phyloP scores from a whole-genome alignment of 2,888 invertebrate species.

The Deroplatys truncata region DNA sequence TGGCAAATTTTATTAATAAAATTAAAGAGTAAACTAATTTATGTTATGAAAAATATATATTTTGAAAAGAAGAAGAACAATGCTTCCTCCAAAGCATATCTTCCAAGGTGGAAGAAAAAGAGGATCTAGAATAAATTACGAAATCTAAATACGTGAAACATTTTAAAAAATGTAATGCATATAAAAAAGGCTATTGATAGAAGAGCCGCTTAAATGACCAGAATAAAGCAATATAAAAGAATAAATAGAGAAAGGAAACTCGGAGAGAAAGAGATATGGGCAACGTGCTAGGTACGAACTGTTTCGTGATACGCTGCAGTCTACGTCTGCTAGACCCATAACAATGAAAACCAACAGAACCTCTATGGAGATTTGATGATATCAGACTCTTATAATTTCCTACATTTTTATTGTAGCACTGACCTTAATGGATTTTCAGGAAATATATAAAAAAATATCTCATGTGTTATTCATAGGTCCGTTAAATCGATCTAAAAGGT shows the following conservation, averaged over 20 bases:
- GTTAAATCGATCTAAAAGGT: neutral
- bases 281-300: neutral
- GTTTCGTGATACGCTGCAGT: neutral
- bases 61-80: no score
- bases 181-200: neutral
- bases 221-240: neutral
- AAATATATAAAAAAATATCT: neutral
- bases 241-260: neutral
- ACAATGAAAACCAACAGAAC: neutral
- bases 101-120: neutral
- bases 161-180: neutral
- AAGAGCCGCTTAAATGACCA: neutral
- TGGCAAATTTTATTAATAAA: no score
- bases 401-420: neutral
- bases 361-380: neutral
- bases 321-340: neutral
- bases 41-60: no score
- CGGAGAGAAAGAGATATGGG: neutral
- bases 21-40: no score
- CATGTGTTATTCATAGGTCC: neutral
- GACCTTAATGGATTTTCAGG: neutral
- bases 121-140: neutral
- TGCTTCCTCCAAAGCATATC: no score
- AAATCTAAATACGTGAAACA: neutral
- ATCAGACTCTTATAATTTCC: neutral